Conservation (phyloP, 1,140 invertebrate species). For the Gerris buenoi region DNA sequence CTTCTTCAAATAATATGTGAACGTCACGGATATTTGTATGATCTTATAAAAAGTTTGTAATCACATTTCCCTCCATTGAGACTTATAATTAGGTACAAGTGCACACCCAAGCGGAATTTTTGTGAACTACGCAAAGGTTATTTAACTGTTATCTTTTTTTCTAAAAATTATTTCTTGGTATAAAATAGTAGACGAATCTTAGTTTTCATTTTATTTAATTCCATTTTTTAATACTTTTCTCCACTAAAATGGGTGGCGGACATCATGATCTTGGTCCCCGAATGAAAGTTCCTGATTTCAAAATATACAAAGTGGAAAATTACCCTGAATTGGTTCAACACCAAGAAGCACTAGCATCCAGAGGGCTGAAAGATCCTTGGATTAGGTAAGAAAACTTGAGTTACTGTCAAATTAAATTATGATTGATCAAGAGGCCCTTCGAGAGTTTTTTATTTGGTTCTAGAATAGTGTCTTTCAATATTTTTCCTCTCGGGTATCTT, state of each 20-base stretch:
- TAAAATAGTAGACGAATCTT: background rate
- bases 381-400: no score
- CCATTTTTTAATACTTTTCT: background rate
- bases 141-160: background rate
- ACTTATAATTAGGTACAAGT: no score
- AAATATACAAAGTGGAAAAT: slow-evolving; percentile 54
- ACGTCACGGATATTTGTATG: no score
- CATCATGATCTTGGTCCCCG: slow-evolving; percentile 34
- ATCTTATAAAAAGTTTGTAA: no score
- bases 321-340: slow-evolving; percentile 42
- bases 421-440: no score
- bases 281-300: slow-evolving; percentile 47
- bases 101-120: background rate
- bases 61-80: no score
- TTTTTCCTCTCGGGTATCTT: no score
- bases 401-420: no score
- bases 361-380: slow-evolving; percentile 71
- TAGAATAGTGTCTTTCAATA: no score
- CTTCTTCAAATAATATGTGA: no score
- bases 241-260: slow-evolving; percentile 31
- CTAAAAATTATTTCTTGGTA: background rate
- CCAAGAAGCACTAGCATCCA: slow-evolving; percentile 42
- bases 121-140: background rate
- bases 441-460: no score
- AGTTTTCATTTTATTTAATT: background rate